These are phyloP conservation scores for Leptatherina wallacei DNA, from an alignment of 2,797 vertebrate genomes.

Conservation along the genomic window DNA sequence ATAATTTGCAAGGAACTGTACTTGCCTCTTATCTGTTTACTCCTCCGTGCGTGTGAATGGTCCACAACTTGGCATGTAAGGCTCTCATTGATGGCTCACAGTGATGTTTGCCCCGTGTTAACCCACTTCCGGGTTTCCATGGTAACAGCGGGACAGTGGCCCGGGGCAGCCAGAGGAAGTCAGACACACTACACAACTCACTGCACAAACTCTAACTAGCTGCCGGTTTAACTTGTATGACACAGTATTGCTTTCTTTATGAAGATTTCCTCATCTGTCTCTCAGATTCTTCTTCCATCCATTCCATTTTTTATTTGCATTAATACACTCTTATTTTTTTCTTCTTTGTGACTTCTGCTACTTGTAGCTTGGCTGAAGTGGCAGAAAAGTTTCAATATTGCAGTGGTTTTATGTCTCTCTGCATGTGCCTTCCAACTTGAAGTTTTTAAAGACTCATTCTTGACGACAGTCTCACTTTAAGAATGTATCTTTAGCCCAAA, in stretches of 20 bases:
- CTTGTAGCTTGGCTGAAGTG: neutral
- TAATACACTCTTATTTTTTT: neutral
- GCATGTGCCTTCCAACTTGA: neutral
- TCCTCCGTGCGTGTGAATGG: neutral
- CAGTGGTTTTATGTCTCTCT: neutral
- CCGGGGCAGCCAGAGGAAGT: constrained; percentile 55
- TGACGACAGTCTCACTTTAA: neutral
- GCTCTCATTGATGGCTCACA: constrained; percentile 56
- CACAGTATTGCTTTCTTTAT: neutral
- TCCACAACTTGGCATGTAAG: constrained; percentile 42
- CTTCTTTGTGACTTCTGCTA: neutral
- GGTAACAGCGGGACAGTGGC: constrained; percentile 73
- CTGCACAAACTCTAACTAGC: constrained; percentile 42
- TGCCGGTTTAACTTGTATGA: constrained; percentile 25
- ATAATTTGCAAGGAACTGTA: constrained; percentile 24
- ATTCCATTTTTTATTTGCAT: neutral
- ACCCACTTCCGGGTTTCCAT: constrained; percentile 78
- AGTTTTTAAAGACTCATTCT: neutral
- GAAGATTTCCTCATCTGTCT: constrained; percentile 3
- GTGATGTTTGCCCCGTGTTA: constrained; percentile 67
- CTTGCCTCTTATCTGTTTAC: constrained; percentile 31
- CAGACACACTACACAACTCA: constrained; percentile 61
- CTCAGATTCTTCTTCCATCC: constrained; percentile 4
- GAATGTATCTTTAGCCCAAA: neutral
- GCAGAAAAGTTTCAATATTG: neutral